Evolutionary conservation across 2,113 vertebrate genomes (phyloP), one percentile per base, ranked within the genome.

Genomic region (Callopanchax toddi): DNA sequence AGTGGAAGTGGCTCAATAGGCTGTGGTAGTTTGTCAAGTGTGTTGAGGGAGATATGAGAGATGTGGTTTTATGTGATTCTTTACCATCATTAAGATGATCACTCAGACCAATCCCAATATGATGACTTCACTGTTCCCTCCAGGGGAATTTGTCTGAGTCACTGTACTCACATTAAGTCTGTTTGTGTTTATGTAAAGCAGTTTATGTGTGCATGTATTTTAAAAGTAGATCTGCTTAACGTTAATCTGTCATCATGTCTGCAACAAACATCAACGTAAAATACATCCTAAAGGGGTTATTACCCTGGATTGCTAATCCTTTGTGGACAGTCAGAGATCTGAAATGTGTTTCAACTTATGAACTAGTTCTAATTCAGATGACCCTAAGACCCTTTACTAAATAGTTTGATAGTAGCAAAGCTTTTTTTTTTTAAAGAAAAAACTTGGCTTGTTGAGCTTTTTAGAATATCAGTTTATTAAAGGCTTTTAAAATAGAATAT

Each of bases 51-150:
- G 73, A 85, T 83, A 82, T 79, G 57, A 73, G 39, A 36, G 63
- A 60, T 40, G 25, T 36, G 34, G 43, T 67, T 78, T 81, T 78
- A 70, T 82, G 37, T 45, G 60, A 66, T 53, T 43, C 56, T 83
- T 70, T 68, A 51, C 85, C 79, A 74, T 81, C 60, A 55, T 75
- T 65, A 70, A 63, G 63, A 61, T 68, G 55, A 84, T 76, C 67
- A 83, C 61, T 40, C 13, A 69, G 68, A 53, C 67, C 42, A 34
- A 18, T 58, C 39, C 43, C 61, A 39, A 43, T 63, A 37, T 43
- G n/a, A 55, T 76, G 68, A 82, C 54, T 55, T 17, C 37, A 17
- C 45, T 49, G 18, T 67, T 53, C 11, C 66, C 52, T 69, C 71
- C 22, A 17, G 9, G 50, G 32, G 56, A 20, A 44, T 65, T 18